These are phyloP conservation scores for Pemphredon lugubris DNA, from an alignment of 2,888 invertebrate species.

Conservation along the genomic window DNA sequence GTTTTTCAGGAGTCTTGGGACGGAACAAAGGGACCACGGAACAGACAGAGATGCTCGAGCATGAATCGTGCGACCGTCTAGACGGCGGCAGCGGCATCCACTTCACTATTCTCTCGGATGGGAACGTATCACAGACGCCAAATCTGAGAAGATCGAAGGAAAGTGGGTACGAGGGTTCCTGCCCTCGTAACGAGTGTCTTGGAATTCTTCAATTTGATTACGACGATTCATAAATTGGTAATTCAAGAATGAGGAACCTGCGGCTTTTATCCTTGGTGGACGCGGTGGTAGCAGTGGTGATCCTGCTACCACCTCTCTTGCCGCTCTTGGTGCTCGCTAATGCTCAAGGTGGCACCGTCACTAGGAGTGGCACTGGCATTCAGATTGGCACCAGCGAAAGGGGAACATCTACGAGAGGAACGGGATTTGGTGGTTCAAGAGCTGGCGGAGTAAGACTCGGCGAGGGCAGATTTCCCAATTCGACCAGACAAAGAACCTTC, in stretches of 20 bases:
- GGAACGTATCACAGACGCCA: too few species aligned
- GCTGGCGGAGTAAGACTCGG: constrained; percentile 74
- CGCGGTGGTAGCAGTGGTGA: too few species aligned
- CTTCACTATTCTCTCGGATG: too few species aligned
- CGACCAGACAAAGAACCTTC: constrained; percentile 72
- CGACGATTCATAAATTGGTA: background rate
- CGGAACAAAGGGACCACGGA: too few species aligned
- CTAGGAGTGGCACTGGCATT: constrained; percentile 76
- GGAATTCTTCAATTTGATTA: constrained; percentile 11
- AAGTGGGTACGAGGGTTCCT: constrained; percentile 15
- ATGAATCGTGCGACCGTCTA: too few species aligned
- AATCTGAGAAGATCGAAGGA: too few species aligned
- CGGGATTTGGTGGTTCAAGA: constrained; percentile 69
- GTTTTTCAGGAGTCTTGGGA: too few species aligned
- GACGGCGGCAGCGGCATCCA: too few species aligned
- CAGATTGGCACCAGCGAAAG: constrained; percentile 75
- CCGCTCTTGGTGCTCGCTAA: constrained; percentile 41
- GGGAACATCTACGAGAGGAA: constrained; percentile 68
- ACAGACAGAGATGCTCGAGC: too few species aligned
- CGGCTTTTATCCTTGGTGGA: constrained; percentile 39
- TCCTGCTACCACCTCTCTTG: constrained; percentile 29
- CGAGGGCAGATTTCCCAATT: constrained; percentile 72
- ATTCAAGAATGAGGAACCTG: constrained; percentile 39
- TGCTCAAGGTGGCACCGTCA: constrained; percentile 63
- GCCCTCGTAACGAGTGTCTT: background rate